These are phyloP conservation scores for Pomacea maculata DNA, from an alignment of 1,140 invertebrate genomes.

Conservation along the genomic window DNA sequence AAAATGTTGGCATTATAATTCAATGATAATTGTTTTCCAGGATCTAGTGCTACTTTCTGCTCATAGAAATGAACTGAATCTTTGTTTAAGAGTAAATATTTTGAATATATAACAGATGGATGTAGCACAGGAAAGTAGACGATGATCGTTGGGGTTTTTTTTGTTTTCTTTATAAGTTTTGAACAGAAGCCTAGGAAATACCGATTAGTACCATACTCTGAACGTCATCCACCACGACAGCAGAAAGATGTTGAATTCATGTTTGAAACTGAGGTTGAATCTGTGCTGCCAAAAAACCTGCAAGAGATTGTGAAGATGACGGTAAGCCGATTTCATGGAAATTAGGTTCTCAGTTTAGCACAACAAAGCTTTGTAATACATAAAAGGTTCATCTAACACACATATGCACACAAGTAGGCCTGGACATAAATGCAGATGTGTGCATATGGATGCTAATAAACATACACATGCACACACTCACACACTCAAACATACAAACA, in stretches of 20 bases:
- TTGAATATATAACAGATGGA: not conserved
- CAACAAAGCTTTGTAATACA: no score
- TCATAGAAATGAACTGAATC: no score
- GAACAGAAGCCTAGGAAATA: slow-evolving; percentile 65
- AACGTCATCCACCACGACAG: slow-evolving; percentile 44
- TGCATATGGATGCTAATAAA: no score
- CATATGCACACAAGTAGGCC: no score
- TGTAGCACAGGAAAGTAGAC: not conserved
- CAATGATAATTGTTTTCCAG: not conserved
- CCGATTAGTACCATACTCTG: slow-evolving; percentile 58
- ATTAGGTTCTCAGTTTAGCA: no score
- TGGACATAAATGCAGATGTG: no score
- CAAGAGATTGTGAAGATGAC: slow-evolving; percentile 63
- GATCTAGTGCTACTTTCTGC: not conserved
- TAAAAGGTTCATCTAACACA: no score
- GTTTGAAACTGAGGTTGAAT: slow-evolving; percentile 52
- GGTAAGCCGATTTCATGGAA: slow-evolving; percentile 39
- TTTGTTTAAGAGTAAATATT: not conserved
- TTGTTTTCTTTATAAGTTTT: slow-evolving; percentile 40
- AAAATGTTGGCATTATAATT: not conserved
- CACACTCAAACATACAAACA: no score
- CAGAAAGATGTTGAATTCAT: slow-evolving; percentile 47
- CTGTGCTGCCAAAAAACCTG: slow-evolving; percentile 52
- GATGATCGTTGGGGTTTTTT: not conserved
- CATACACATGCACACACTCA: no score